Evolutionary conservation across 2,888 invertebrate genomes (phyloP), one percentile per base, ranked within the genome.

Genomic region (Sphaerophoria rueppellii): DNA sequence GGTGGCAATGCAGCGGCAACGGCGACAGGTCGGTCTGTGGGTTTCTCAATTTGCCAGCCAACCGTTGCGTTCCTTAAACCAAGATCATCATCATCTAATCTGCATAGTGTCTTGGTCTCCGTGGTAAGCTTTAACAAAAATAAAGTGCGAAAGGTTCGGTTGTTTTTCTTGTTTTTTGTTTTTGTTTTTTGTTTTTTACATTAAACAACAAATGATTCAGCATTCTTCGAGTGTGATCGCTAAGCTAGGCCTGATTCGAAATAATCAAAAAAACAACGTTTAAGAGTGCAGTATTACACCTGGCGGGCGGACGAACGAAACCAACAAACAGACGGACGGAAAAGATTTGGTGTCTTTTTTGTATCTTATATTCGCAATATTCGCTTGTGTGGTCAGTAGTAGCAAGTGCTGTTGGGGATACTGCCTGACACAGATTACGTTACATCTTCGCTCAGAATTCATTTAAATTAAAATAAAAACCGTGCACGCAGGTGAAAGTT

Each of bases 81-180:
- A 67, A 54, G 67, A 67, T 67, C 67, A 54, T 67, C 67, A 54
- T 67, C 67, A 43, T 67, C 67, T 54, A 67, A 67, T 67, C 54
- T 67, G 40, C 67, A 67, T 67, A 67, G 67, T 67, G 52, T 67
- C 48, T 52, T 67, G 67, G 54, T 67, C 67, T 67, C 67, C 54
- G 65, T 35, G 67, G 67, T 54, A 37, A 67, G 40, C 4, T n/a
- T 67, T 52, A 54, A 32, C 35, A 54, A 32, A 67, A 54, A 67
- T 40, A 67, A 67, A 54, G 16, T 54, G 60, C 40, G 52, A 54
- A 52, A 6, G 50, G 16, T 54, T 40, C 40, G 52, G 40, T 37
- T 4, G 50, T 40, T 52, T 40, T 37, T 40, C 32, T 40, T 3
- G n/a, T 4, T 61, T 14, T 5, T 37, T 4, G 50, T 40, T 52